These are phyloP conservation scores for Drosophila lacertosa DNA, from an alignment of 1,140 invertebrate genomes.

Conservation along the genomic window DNA sequence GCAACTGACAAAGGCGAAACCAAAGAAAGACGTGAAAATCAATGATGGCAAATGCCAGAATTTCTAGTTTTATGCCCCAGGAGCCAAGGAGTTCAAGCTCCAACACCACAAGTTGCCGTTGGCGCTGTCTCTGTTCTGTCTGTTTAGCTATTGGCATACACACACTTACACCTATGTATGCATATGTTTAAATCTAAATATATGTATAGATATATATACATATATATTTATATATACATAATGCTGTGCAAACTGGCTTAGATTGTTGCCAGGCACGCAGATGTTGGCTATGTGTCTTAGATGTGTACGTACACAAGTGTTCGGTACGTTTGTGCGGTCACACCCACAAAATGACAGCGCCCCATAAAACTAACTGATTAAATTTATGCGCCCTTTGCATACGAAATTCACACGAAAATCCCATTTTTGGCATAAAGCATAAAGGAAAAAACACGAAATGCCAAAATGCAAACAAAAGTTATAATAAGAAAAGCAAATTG, in stretches of 20 bases:
- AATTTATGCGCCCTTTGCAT: conserved; percentile 72
- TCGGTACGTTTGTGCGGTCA: too few species aligned
- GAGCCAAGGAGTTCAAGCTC: background rate
- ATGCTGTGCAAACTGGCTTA: conserved; percentile 36
- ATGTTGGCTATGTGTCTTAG: background rate
- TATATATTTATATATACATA: too few species aligned
- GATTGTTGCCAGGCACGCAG: conserved; percentile 42
- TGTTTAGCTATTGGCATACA: conserved; percentile 17
- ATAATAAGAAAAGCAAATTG: conserved; percentile 21
- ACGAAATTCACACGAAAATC: conserved; percentile 44
- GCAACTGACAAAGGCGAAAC: conserved; percentile 41
- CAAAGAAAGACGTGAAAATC: conserved; percentile 30
- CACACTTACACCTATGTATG: conserved; percentile 17
- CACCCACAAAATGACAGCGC: conserved; percentile 27
- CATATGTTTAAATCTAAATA: too few species aligned
- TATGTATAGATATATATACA: too few species aligned
- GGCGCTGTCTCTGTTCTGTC: conserved; percentile 3
- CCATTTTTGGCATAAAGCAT: conserved; percentile 21
- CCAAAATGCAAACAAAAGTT: background rate
- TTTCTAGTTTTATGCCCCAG: background rate
- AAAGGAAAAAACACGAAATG: background rate
- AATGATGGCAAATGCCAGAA: conserved; percentile 30
- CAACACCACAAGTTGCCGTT: conserved; percentile 4
- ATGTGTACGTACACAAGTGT: conserved; percentile 8
- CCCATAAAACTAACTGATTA: conserved; percentile 58